Percentiles rank a stretch among this genome's conserved stretches.
Conservation (phyloP, 1,140 invertebrate genomes). For the Tachypleus tridentatus region DNA sequence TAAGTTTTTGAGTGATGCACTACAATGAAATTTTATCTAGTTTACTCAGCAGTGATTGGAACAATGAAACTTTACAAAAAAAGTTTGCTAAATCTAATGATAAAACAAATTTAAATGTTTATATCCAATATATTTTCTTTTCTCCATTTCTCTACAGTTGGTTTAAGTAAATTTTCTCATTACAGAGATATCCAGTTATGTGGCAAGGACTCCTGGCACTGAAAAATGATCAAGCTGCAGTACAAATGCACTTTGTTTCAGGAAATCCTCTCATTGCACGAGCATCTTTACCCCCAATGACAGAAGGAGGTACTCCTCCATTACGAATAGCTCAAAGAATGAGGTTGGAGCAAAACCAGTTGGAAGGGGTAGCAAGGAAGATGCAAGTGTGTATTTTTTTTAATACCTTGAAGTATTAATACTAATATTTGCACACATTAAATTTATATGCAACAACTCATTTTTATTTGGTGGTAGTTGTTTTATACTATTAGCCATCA, state of each 20-base stretch:
- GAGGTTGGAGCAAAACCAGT: conserved; percentile 83
- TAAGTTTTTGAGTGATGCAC: no score
- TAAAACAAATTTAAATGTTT: no score
- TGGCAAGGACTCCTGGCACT: conserved; percentile 90
- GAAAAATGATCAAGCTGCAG: conserved; percentile 90
- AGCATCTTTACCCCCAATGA: conserved; percentile 57
- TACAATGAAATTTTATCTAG: no score
- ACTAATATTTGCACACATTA: no score
- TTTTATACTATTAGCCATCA: no score
- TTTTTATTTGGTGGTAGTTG: no score
- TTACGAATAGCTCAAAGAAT: conserved; percentile 90
- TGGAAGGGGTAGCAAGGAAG: conserved; percentile 87
- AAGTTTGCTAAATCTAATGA: no score
- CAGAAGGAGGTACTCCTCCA: conserved; percentile 60
- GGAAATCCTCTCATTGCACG: conserved; percentile 77
- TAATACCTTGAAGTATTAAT: background rate
- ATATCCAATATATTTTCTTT: no score
- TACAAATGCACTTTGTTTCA: conserved; percentile 96
- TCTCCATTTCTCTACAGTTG: no score
- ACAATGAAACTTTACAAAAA: no score
- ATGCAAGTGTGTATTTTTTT: conserved; percentile 67
- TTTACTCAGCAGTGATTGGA: no score
- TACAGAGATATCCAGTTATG: conserved; percentile 67
- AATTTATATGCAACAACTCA: no score
- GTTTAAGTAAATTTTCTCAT: background rate